Evolutionary conservation across 2,888 invertebrate species (phyloP).

Genomic region (Anoncus sp.): DNA sequence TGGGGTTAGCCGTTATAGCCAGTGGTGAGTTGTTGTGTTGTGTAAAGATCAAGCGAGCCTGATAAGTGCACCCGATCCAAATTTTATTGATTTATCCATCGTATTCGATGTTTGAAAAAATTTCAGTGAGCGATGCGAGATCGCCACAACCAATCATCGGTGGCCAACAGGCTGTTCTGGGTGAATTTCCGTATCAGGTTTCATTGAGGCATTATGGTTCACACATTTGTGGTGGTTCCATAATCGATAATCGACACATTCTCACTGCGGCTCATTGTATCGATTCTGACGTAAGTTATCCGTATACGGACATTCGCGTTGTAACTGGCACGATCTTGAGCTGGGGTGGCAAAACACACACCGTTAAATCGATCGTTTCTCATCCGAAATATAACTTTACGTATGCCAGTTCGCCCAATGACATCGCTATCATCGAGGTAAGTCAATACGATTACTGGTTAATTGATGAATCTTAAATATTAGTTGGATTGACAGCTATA

Average conservation of each 20-base stretch:
- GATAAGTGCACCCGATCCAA: neutral
- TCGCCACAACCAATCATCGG: slow-evolving; percentile 27
- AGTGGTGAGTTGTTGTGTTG: slow-evolving; percentile 24
- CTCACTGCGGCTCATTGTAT: slow-evolving; percentile 49
- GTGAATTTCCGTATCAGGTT: slow-evolving; percentile 40
- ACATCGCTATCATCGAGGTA: slow-evolving; percentile 57
- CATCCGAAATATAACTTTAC: slow-evolving; percentile 17
- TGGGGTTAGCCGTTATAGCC: slow-evolving; percentile 10
- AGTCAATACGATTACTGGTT: neutral
- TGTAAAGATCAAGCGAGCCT: too few relatives aligned
- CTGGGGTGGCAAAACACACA: slow-evolving; percentile 27
- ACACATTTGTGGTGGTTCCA: slow-evolving; percentile 27
- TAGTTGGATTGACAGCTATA: too few relatives aligned
- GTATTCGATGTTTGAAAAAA: too few relatives aligned
- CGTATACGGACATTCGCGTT: neutral
- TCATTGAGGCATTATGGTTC: neutral
- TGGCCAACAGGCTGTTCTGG: neutral
- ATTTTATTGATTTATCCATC: neutral
- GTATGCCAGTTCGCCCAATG: slow-evolving; percentile 11
- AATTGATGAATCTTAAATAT: too few relatives aligned
- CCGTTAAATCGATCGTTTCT: neutral
- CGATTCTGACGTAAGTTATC: neutral
- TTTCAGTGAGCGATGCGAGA: neutral
- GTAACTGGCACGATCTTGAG: slow-evolving; percentile 41
- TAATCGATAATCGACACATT: slow-evolving; percentile 20